A percentile compares a stretch with the other conserved stretches of the same genome.
These are phyloP conservation scores for Brachionus calyciflorus DNA, from an alignment of 1,140 invertebrate species.

Conservation along the genomic window DNA sequence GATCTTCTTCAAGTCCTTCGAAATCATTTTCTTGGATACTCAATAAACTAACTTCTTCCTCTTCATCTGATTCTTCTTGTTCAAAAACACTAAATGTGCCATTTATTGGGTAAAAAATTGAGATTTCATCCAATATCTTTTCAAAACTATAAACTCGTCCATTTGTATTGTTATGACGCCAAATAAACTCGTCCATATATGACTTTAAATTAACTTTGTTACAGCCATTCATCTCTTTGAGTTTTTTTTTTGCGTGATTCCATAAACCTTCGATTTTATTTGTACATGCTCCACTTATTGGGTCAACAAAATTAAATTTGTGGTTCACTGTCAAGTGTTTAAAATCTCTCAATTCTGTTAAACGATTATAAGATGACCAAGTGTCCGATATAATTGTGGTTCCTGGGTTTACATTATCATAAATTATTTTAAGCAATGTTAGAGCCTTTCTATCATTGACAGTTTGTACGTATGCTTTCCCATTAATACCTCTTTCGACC, in stretches of 20 bases:
- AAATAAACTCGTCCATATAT: neutral
- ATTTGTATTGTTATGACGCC: neutral
- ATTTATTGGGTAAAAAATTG: neutral
- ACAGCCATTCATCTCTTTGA: neutral
- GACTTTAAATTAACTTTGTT: neutral
- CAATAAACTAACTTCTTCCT: neutral
- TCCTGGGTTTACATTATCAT: too few relatives aligned
- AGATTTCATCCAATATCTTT: neutral
- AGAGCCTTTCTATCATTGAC: too few relatives aligned
- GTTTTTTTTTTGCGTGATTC: neutral
- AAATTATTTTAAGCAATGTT: too few relatives aligned
- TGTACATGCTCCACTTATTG: neutral
- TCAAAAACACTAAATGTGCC: neutral
- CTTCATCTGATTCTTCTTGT: neutral
- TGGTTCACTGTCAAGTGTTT: too few relatives aligned
- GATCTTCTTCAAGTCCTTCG: neutral
- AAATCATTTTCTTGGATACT: neutral
- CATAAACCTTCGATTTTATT: neutral
- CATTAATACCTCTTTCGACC: too few relatives aligned
- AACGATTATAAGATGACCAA: too few relatives aligned
- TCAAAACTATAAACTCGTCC: neutral
- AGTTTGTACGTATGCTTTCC: too few relatives aligned
- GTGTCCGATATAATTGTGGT: too few relatives aligned
- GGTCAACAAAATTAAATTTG: too few relatives aligned
- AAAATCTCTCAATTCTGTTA: too few relatives aligned